Evolutionary conservation across 2,888 invertebrate genomes (phyloP), one percentile per base, ranked within the genome.

Genomic region (Dendrolimus pini): DNA sequence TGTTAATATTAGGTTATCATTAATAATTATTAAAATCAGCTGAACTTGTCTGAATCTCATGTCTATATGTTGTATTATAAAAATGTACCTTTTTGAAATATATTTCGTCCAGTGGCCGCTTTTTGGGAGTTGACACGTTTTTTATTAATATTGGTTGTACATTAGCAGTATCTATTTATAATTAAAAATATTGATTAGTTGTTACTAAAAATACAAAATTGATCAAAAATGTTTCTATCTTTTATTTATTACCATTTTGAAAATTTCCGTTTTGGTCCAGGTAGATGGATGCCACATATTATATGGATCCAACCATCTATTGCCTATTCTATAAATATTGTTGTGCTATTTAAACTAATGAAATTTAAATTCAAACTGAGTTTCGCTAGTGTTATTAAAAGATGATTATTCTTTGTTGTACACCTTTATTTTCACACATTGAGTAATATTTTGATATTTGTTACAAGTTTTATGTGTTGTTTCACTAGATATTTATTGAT

Each of bases 191-290:
- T 87, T 90, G 89, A 89, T 88, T 90, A 90, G 88, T 88, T 89
- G 90, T 90, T 90, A 90, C 85, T 87, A 77, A 90, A 90, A 90
- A 89, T 87, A 89, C 77, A 87, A 88, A 89, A 88, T 89, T 79
- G 81, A 89, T 87, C 81, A 80, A 86, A 86, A 72, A 77, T 61
- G 56, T 61, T 60, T 58, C 41, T 54, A 60, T 41, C 58, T 56
- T 67, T 74, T 67, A 68, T 74, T 73, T 70, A 53, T 58, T 63
- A 67, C 30, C 30, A 30, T 30, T 30, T 30, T 30, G 30, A 30
- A 30, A 30, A 30, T 30, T 30, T 30, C 30, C 30, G 30, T 30
- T 30, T 30, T 30, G 30, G 3, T 30, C 30, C 30, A 30, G 30
- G 30, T 6, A 30, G 30, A 30, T 30, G 6, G 30, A 6, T 30